phyloP scores from a whole-genome alignment of 2,888 invertebrate species.

The Oscheius sp. region DNA sequence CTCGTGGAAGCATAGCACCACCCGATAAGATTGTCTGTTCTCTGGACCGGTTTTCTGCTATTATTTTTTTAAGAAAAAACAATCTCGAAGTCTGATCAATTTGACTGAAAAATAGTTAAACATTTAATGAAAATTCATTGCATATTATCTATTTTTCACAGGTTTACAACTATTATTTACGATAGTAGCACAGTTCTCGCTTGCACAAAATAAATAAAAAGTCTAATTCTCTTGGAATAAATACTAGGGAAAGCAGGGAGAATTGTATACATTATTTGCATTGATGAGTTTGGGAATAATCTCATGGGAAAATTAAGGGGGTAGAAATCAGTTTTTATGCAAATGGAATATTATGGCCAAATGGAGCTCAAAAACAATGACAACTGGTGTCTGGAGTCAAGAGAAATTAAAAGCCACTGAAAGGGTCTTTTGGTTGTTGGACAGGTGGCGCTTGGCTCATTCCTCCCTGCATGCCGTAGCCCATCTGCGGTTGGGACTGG shows the following conservation, averaged over 20 bases:
- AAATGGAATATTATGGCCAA: constrained; percentile 4
- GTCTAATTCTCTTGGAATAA: background rate
- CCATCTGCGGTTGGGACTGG: constrained; percentile 10
- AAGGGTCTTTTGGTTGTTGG: constrained; percentile 28
- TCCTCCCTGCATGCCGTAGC: constrained; percentile 22
- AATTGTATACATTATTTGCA: constrained; percentile 19
- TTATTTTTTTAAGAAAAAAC: background rate
- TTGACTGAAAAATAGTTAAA: background rate
- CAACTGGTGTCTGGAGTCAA: background rate
- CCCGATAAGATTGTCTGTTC: background rate
- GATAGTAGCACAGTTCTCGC: background rate
- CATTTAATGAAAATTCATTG: background rate
- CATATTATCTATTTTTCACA: background rate
- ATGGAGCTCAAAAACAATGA: background rate
- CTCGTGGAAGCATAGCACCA: constrained; percentile 7
- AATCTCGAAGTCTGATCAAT: background rate
- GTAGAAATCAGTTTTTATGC: background rate
- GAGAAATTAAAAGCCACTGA: constrained; percentile 24
- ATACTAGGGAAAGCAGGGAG: background rate
- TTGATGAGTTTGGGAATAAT: background rate
- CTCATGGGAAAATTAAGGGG: too few relatives aligned
- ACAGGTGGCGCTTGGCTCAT: background rate
- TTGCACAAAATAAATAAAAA: background rate
- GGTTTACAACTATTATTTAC: background rate
- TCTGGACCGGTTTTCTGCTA: too few relatives aligned